Base-by-base conservation (phyloP, 1,140 invertebrate genomes). In the Scylla paramamosain region DNA sequence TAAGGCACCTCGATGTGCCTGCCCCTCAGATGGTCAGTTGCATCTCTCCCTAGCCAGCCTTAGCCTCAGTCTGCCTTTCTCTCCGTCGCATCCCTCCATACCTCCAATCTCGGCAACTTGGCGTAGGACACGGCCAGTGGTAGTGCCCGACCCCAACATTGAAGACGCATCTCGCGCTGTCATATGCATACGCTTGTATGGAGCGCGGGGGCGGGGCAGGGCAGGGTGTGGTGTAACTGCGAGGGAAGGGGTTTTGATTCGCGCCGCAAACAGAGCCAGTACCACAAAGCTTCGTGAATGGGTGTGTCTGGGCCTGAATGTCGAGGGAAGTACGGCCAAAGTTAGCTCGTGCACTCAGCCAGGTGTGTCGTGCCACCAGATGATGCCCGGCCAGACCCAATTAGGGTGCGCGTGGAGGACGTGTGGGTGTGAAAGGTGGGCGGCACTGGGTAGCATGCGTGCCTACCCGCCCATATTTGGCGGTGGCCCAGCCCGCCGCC, bases 391-490 rank as follows among this genome's bases (percentile, higher is more conserved):
- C 91, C 45, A 84, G 28, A 28, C 92, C 92, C 92, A 93, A 93
- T 93, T 93, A 93, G 92, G 92, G 91, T 45, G 92, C 83, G 92
- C n/a, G 92, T 45, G 77, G 91, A 77, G 91, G 91, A 82, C 77
- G 91, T 92, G 91, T 92, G 91, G 91, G 91, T 77, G 92, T 93
- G 92, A 93, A 93, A 84, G 92, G 92, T 93, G 92, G 92, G 92
- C 92, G 92, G 92, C 92, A 93, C 77, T 93, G 92, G 82, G 77
- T 39, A 93, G 92, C 31, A 83, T 93, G 92, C 92, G 92, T 93
- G 92, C 92, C 92, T 93, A 93, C 92, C 92, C 92, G 28, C 92
- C 92, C 92, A 93, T 93, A 93, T 93, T 93, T 93, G 92, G 92
- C 92, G n/a, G 77, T 93, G 77, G 92, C 92, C 92, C 92, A 93